These are phyloP conservation scores for Pteropus rufus DNA, from an alignment of 2,797 vertebrate species.

Conservation along the genomic window DNA sequence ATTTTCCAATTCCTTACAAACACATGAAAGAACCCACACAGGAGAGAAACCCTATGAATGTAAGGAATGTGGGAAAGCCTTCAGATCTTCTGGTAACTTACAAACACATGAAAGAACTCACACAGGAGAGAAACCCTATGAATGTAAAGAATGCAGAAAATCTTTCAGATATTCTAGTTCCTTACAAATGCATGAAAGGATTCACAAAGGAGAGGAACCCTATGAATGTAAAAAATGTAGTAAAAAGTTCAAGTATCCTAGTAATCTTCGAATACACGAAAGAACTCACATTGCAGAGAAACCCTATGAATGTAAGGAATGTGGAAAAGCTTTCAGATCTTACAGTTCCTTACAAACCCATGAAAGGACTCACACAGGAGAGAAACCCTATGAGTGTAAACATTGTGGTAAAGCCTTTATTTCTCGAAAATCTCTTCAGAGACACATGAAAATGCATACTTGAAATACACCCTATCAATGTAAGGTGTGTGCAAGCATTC, in stretches of 20 bases:
- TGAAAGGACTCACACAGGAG: not conserved
- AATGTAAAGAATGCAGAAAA: not conserved
- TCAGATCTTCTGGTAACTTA: not conserved
- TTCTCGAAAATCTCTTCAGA: not conserved
- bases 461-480: not conserved
- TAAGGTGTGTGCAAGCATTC: not conserved
- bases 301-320: not conserved
- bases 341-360: not conserved
- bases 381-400: not conserved
- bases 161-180: not conserved
- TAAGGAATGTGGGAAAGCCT: not conserved
- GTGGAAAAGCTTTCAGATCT: not conserved
- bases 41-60: not conserved
- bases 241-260: not conserved
- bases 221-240: not conserved
- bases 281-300: not conserved
- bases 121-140: not conserved
- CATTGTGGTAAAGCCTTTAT: not conserved
- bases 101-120: constrained; percentile 36
- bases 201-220: not conserved
- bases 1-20: not conserved
- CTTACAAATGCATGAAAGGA: not conserved
- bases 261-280: not conserved
- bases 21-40: not conserved
- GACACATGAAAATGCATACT: not conserved